Conservation (phyloP, 2,113 vertebrate species). For the Oophaga pumilio region DNA sequence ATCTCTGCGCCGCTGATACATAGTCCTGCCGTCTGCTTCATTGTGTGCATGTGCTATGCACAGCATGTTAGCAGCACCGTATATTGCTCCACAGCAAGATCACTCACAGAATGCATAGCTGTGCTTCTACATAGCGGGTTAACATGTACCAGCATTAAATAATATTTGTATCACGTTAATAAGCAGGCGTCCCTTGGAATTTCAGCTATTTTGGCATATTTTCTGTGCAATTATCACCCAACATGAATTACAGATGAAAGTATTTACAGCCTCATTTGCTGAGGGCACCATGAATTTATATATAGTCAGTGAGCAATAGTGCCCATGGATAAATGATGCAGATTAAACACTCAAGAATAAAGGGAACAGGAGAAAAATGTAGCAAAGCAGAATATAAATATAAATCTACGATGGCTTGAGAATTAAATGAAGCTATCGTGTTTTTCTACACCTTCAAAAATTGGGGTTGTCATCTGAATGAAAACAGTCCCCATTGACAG, state of each 20-base stretch:
- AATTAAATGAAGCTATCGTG: no score
- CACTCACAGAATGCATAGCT: no score
- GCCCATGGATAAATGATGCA: background rate
- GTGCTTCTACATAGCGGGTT: background rate
- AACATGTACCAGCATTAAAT: background rate
- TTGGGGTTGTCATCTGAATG: no score
- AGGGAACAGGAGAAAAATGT: background rate
- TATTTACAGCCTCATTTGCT: background rate
- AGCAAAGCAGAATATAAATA: background rate
- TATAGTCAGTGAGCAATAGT: background rate
- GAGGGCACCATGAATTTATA: background rate
- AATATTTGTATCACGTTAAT: background rate
- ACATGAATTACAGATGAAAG: background rate
- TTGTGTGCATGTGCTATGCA: background rate
- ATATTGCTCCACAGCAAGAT: background rate
- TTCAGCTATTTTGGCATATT: background rate
- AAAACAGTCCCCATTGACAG: no score
- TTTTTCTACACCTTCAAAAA: no score
- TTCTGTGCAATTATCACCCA: background rate
- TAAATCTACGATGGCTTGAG: background rate
- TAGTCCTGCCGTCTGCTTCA: background rate
- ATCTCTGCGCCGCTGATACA: background rate
- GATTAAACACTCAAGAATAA: background rate
- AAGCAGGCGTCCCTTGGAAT: background rate
- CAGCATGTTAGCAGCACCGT: background rate